Conservation (phyloP, 2,113 vertebrate species). For the Maccullochella peelii region DNA sequence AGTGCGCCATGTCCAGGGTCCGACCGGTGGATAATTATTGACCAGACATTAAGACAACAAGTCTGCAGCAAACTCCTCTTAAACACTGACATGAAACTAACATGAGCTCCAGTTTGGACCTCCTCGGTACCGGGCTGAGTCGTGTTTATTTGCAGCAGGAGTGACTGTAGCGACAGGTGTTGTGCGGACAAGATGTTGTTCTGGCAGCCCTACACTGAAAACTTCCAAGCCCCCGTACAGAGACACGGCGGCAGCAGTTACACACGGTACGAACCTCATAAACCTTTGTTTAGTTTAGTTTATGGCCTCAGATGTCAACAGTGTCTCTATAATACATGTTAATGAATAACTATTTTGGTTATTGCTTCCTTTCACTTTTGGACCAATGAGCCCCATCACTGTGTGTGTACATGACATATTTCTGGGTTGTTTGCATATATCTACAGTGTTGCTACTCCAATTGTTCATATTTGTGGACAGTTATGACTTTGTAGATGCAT, state of each 20-base stretch:
- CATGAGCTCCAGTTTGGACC: conserved; percentile 24
- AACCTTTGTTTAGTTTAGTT: neutral
- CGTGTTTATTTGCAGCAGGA: conserved; percentile 18
- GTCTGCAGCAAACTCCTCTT: neutral
- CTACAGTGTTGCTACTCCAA: neutral
- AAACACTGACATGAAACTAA: neutral
- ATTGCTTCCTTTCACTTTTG: neutral
- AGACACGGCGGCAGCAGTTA: conserved; percentile 66
- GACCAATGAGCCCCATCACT: too few relatives aligned
- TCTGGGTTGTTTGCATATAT: neutral
- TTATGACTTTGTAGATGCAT: conserved; percentile 23
- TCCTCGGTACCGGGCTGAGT: conserved; percentile 23
- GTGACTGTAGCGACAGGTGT: conserved; percentile 22
- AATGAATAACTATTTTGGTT: neutral
- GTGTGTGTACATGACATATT: neutral
- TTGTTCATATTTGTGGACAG: conserved; percentile 22
- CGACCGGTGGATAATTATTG: conserved; percentile 64
- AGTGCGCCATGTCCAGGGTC: conserved; percentile 51
- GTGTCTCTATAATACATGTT: neutral
- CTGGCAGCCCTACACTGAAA: conserved; percentile 86
- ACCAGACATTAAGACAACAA: conserved; percentile 16
- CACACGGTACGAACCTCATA: conserved; percentile 71
- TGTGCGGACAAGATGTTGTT: conserved; percentile 81
- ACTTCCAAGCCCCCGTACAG: conserved; percentile 75
- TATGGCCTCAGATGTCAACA: neutral